These are phyloP conservation scores for Hydractinia echinata DNA, from an alignment of 30 jellyfish, hydroid and myxozoan genomes.

Conservation along the genomic window DNA sequence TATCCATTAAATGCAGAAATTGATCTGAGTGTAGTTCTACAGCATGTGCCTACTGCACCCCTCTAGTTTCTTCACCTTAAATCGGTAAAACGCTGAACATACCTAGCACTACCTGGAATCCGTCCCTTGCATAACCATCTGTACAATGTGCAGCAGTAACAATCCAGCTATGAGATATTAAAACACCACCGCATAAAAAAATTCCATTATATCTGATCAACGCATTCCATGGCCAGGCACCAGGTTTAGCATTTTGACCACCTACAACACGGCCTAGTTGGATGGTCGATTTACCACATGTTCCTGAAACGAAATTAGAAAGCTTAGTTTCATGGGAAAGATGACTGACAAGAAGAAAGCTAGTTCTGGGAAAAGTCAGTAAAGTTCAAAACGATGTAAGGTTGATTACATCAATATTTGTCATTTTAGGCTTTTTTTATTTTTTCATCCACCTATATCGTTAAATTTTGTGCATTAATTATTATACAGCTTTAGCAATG, in stretches of 20 bases:
- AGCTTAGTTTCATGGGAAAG: not conserved
- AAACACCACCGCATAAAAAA: not conserved
- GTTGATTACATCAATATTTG: too few relatives aligned
- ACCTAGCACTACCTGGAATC: not conserved
- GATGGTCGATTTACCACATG: not conserved
- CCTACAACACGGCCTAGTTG: not conserved
- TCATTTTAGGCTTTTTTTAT: too few relatives aligned
- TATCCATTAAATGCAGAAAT: not conserved
- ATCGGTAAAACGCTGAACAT: not conserved
- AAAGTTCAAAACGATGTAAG: too few relatives aligned
- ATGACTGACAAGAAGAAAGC: too few relatives aligned
- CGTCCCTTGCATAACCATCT: not conserved
- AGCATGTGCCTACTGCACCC: not conserved
- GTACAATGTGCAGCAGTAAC: slow-evolving; percentile 13
- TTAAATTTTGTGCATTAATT: too few relatives aligned
- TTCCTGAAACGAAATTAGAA: not conserved
- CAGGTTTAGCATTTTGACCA: not conserved
- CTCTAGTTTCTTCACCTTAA: not conserved
- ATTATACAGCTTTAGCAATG: too few relatives aligned
- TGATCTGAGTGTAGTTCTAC: not conserved
- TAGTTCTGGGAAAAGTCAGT: not conserved
- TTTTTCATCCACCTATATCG: too few relatives aligned
- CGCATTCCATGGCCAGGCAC: slow-evolving; percentile 8
- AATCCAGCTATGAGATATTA: not conserved
- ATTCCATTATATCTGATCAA: not conserved